Percentiles rank a stretch among this genome's conserved stretches.
These are phyloP conservation scores for Peromyscus californicus DNA, from an alignment of 2,113 vertebrate genomes.

Conservation along the genomic window DNA sequence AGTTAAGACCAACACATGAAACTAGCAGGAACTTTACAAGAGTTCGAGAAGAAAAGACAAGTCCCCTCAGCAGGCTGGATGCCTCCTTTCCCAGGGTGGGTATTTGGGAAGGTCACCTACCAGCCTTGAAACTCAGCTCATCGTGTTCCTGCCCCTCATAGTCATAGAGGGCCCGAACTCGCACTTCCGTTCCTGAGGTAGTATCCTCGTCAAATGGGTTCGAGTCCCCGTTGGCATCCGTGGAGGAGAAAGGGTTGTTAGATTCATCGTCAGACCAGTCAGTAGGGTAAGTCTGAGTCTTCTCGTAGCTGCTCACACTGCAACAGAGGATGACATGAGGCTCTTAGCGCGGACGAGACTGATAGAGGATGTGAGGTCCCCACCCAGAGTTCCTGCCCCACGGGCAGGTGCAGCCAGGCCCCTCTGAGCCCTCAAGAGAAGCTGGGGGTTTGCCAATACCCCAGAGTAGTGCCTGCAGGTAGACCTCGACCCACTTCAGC, in stretches of 20 bases:
- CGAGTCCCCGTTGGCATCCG: conserved; percentile 93
- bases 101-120: conserved; percentile 84
- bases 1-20: background rate
- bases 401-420: background rate
- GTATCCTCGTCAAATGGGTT: conserved; percentile 97
- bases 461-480: background rate
- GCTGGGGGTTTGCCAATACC: background rate
- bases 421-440: background rate
- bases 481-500: conserved; percentile 69
- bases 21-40: background rate
- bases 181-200: conserved; percentile 89
- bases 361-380: background rate
- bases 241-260: conserved; percentile 93
- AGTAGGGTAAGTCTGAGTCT: conserved; percentile 89
- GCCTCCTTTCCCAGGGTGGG: rapidly evolving
- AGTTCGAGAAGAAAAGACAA: background rate
- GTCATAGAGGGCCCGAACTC: conserved; percentile 96
- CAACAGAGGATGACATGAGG: conserved; percentile 29
- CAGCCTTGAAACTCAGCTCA: conserved; percentile 97
- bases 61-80: rapidly evolving
- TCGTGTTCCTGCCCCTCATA: conserved; percentile 98
- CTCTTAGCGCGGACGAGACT: rapidly evolving
- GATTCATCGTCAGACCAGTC: conserved; percentile 97
- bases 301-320: conserved; percentile 93
- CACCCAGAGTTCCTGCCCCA: background rate